phyloP scores from a whole-genome alignment of 2,113 vertebrate species.

The Sprattus sprattus region DNA sequence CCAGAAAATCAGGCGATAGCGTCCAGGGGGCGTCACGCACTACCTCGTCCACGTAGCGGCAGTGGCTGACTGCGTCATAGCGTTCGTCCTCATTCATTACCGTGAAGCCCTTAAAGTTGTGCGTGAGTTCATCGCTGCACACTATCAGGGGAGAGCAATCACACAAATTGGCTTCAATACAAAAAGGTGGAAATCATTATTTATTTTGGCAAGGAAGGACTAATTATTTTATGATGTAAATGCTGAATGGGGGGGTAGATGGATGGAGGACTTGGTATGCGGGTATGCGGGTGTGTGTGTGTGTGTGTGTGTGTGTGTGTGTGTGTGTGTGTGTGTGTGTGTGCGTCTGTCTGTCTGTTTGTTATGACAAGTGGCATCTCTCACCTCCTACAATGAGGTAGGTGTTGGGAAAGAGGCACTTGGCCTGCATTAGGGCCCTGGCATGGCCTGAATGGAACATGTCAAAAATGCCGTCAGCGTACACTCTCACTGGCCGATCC shows the following conservation, averaged over 20 bases:
- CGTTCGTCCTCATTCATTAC: conserved; percentile 85
- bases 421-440: conserved; percentile 96
- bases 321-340: not conserved
- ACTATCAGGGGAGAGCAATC: conserved; percentile 19
- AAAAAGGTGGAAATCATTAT: too few relatives aligned
- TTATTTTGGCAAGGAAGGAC: too few relatives aligned
- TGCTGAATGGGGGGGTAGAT: too few relatives aligned
- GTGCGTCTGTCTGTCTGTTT: not conserved
- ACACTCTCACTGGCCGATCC: conserved; percentile 90
- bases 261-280: too few relatives aligned
- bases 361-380: conserved; percentile 36
- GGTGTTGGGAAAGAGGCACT: conserved; percentile 96
- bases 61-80: conserved; percentile 84
- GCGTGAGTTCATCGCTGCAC: conserved; percentile 72
- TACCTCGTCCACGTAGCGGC: conserved; percentile 85
- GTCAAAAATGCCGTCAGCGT: conserved; percentile 97
- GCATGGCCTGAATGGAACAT: conserved; percentile 98
- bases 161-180: not conserved
- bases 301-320: too few relatives aligned
- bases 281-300: too few relatives aligned
- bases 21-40: conserved; percentile 85
- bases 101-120: conserved; percentile 85
- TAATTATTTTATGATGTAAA: too few relatives aligned
- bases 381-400: conserved; percentile 97
- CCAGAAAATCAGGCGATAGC: conserved; percentile 77